Evolutionary conservation across 2,888 invertebrate species (phyloP), one percentile per base, ranked within the genome.

Genomic region (Scelioninae gen. 1): DNA sequence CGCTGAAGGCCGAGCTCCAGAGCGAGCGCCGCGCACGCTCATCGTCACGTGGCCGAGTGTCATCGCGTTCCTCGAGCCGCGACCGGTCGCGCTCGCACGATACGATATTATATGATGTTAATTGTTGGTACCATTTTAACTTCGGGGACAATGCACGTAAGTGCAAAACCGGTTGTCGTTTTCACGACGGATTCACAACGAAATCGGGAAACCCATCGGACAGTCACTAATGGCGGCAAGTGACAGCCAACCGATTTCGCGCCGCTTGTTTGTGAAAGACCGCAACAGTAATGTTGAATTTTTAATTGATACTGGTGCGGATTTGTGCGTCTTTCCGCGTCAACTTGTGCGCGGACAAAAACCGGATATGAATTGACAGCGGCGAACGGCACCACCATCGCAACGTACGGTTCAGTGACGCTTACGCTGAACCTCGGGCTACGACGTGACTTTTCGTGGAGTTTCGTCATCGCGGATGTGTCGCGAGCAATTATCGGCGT

Each of bases 281-380:
- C 38, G 56, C 6, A 15, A 7, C 1, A 32, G 15, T 32, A 8
- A 10, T 6, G 38, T 16, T 2, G 15, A 34, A 6, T 38, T 56
- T 16, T 34, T 56, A n/a, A 13, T 51, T 1, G 51, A 51, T 11
- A 51, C 29, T 11, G 51, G 51, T 9, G 51, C 51, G 8, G 51
- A 51, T 34, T 9, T 34, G 16, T 38, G 56, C 34, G 56, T 51
- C 1, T 51, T 13, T 51, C 51, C 51, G 10, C 51, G 51, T 10
- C 5, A 11, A 23, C 23, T 56, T 6, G 38, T 56, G n/a, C 56
- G 56, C 10, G 77, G 74, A 15, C 84, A 16, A 55, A 84, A 85
- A 34, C 83, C 32, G 83, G 87, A 0, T 56, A 56, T 16, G 56
- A 13, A 11, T 13, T 62, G 5, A 10, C 31, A 5, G 62, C 62